Evolutionary conservation across 1,140 invertebrate species (phyloP), one percentile per base, ranked within the genome.

Genomic region (Mactra quadrangularis): DNA sequence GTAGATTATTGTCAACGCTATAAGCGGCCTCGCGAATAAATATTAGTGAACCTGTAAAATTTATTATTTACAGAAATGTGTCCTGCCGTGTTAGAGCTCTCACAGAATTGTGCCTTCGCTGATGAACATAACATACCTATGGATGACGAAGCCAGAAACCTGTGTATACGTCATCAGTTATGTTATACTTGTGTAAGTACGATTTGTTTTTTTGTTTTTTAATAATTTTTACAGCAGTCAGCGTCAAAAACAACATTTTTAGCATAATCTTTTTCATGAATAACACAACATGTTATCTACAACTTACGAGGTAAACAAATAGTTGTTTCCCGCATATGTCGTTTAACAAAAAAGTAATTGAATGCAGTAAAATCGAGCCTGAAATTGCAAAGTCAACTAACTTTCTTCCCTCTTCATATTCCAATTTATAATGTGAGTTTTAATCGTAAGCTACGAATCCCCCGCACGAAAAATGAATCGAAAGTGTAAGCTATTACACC

Each of bases 181-280:
- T 89, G 88, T 59, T 88, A 89, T 59, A 82, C 82, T n/a, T 89
- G 88, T 64, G 88, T 89, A 85, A 89, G 88, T 88, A 38, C n/a
- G n/a, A n/a, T n/a, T n/a, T n/a, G n/a, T n/a, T n/a, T n/a, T 29
- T 29, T 60, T 13, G 3, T 60, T 60, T 60, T 22, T 15, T n/a
- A n/a, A n/a, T n/a, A n/a, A n/a, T n/a, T 35, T 35, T 55, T 15
- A 9, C 9, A 47, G 45, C 45, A 47, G 9, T 47, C 45, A 11
- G 45, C 9, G 19, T 11, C 9, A 47, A 9, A 47, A 11, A 47
- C 9, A 19, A 9, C 45, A 47, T 47, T 47, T 19, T 11, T 9
- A 47, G 45, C 19, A 19, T 11, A 47, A 47, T 11, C 19, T 47
- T 11, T 47, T 47, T 11, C 45, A 9, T 47, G 9, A 9, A 9